Percentiles rank a stretch among this genome's conserved stretches.
Evolutionary conservation across 2,888 invertebrate species (phyloP).

Genomic region (Sceliomorpha sp.): DNA sequence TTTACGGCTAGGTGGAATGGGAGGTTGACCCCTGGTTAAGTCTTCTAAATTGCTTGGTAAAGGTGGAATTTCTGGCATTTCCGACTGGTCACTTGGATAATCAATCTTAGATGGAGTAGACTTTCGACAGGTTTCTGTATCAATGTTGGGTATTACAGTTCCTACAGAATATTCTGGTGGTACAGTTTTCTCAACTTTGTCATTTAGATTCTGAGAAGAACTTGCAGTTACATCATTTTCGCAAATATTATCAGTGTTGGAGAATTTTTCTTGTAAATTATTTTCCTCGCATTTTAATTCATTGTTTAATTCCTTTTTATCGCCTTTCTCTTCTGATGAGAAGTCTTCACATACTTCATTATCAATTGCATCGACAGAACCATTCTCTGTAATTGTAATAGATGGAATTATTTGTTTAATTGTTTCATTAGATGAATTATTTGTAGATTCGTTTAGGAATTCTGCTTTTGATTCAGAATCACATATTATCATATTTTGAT

Average conservation of each 20-base stretch:
- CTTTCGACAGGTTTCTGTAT: conserved; percentile 56
- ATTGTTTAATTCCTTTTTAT: no score
- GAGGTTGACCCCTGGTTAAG: conserved; percentile 36
- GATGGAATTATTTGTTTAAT: no score
- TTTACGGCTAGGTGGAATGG: conserved; percentile 52
- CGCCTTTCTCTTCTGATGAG: no score
- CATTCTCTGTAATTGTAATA: no score
- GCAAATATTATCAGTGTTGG: background rate
- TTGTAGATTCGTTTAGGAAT: no score
- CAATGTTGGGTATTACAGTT: conserved; percentile 59
- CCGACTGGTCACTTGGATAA: conserved; percentile 55
- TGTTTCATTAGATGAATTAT: no score
- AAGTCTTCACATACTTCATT: no score
- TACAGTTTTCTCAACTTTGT: background rate
- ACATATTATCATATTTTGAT: no score
- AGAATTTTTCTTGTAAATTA: no score
- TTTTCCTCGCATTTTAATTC: conserved; percentile 1
- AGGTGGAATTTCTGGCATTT: conserved; percentile 60
- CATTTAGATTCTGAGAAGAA: conserved; percentile 19
- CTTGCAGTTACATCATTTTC: background rate
- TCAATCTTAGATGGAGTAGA: conserved; percentile 61
- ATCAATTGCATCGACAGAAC: no score
- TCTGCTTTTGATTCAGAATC: no score
- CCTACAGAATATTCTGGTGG: conserved; percentile 48
- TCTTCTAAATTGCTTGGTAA: conserved; percentile 47